Conservation (phyloP, 2,797 vertebrate genomes). For the Phalloptychus januarius region DNA sequence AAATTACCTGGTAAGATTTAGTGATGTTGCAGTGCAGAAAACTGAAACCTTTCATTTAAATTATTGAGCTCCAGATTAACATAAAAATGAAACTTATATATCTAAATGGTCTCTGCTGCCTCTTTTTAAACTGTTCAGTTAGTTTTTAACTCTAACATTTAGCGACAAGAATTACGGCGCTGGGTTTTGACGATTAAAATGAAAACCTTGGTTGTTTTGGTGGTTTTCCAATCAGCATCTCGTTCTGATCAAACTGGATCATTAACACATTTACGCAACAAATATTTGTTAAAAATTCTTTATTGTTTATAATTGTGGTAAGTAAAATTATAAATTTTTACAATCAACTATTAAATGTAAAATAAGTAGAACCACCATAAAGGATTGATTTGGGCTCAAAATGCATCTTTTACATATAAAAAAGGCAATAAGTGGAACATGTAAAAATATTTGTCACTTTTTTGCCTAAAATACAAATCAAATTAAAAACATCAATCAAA, state of each 20-base stretch:
- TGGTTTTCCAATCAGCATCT: neutral
- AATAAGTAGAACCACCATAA: neutral
- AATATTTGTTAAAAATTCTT: neutral
- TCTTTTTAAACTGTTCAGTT: neutral
- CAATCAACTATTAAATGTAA: neutral
- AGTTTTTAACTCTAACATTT: neutral
- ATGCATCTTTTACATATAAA: neutral
- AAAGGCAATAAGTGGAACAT: neutral
- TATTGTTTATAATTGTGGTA: neutral
- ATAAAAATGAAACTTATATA: neutral
- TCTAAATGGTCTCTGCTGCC: neutral
- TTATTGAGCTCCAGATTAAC: neutral
- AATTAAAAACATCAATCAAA: neutral
- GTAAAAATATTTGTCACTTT: neutral
- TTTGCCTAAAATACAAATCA: neutral
- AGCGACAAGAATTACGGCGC: neutral
- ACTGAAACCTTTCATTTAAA: neutral
- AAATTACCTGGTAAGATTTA: too few relatives aligned
- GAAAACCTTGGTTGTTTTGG: neutral
- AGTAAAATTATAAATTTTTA: neutral
- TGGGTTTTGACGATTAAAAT: neutral
- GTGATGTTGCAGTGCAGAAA: neutral
- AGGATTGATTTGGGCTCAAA: neutral
- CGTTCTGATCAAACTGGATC: neutral
- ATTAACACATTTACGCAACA: neutral